Conservation (phyloP, 2,888 invertebrate genomes). For the Spatulosminthurus flaviceps region DNA sequence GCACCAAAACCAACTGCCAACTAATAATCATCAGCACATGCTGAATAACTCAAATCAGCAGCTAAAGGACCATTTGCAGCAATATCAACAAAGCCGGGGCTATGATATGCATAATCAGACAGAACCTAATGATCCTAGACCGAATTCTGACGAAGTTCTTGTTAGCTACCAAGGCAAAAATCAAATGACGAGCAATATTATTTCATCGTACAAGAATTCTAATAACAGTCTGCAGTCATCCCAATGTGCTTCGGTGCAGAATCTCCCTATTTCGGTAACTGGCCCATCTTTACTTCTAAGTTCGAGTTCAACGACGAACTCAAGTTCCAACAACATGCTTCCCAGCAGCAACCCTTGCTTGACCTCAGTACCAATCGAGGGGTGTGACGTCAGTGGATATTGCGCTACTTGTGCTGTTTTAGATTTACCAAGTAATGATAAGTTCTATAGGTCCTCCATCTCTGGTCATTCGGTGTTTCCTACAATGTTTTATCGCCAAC, state of each 20-base stretch:
- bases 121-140: neutral
- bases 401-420: conserved; percentile 49
- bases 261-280: neutral
- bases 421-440: conserved; percentile 48
- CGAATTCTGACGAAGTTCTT: neutral
- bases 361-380: conserved; percentile 19
- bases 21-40: neutral
- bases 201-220: neutral
- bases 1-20: conserved; percentile 15
- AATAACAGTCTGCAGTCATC: neutral
- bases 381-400: conserved; percentile 40
- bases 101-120: neutral
- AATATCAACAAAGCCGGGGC: neutral
- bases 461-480: conserved; percentile 49
- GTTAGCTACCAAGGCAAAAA: neutral
- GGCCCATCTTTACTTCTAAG: neutral
- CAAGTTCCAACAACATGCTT: neutral
- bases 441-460: conserved; percentile 45
- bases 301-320: neutral
- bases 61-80: neutral
- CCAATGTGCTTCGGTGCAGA: neutral
- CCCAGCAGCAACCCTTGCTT: neutral
- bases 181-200: neutral
- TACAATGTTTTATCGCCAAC: conserved; percentile 51
- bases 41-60: neutral